These are phyloP conservation scores for Margarornis squamiger DNA, from an alignment of 2,797 vertebrate genomes.

Conservation along the genomic window DNA sequence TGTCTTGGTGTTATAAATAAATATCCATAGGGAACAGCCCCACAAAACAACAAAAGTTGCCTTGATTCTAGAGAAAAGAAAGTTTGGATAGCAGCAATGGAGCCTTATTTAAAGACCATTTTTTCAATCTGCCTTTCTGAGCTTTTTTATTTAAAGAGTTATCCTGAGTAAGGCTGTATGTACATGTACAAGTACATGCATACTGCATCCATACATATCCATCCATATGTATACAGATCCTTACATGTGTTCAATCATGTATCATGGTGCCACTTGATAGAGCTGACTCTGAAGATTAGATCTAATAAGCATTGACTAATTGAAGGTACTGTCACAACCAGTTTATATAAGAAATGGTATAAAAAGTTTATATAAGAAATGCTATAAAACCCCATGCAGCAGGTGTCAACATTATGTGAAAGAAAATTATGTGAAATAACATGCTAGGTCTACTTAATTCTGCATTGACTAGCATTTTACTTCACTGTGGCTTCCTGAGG, in stretches of 20 bases:
- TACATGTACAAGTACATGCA: accelerated
- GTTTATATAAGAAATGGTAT: background rate
- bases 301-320: background rate
- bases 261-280: background rate
- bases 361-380: background rate
- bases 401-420: background rate
- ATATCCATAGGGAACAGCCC: background rate
- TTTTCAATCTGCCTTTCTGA: background rate
- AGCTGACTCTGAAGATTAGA: background rate
- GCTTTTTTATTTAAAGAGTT: background rate
- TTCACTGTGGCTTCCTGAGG: background rate
- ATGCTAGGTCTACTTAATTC: background rate
- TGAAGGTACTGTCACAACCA: background rate
- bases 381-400: background rate
- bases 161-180: background rate
- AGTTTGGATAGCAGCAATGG: background rate
- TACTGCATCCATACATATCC: accelerated
- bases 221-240: accelerated
- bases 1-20: background rate
- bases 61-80: background rate
- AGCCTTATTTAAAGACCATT: background rate
- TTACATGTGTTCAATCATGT: accelerated
- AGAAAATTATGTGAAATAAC: background rate
- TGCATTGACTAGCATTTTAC: background rate
- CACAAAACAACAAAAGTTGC: background rate